Percentiles rank a stretch among this genome's conserved stretches.
Conservation (phyloP, 2,797 vertebrate species). For the Lepilemur septentrionalis region DNA sequence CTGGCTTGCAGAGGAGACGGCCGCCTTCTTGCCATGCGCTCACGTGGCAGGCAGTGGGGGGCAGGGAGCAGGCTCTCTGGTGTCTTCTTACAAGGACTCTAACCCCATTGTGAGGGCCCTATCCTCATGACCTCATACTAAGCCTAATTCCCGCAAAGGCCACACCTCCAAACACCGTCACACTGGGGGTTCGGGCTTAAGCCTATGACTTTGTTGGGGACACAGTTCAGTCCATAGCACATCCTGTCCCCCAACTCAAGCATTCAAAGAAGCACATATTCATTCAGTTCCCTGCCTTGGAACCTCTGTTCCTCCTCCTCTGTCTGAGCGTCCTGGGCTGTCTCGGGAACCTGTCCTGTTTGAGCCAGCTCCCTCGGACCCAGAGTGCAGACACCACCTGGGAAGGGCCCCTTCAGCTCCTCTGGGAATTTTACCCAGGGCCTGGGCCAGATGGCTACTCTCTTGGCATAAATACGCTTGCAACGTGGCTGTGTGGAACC, state of each 20-base stretch:
- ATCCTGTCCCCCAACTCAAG: background rate
- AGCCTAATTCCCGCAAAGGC: background rate
- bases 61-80: too few relatives aligned
- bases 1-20: background rate
- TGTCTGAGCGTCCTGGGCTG: background rate
- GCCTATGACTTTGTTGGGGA: background rate
- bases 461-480: fast-evolving
- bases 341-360: background rate
- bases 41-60: background rate
- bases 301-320: background rate
- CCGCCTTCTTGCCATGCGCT: background rate
- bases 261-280: background rate
- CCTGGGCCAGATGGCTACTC: background rate
- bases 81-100: background rate
- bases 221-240: background rate
- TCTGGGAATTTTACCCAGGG: background rate
- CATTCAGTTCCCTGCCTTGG: background rate
- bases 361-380: background rate
- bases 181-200: background rate
- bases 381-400: background rate
- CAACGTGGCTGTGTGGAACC: background rate
- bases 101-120: background rate
- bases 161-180: background rate
- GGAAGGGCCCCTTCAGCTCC: fast-evolving
- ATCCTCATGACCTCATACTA: background rate